These are phyloP conservation scores for Bradypodion pumilum DNA, from an alignment of 2,797 vertebrate species.

Conservation along the genomic window DNA sequence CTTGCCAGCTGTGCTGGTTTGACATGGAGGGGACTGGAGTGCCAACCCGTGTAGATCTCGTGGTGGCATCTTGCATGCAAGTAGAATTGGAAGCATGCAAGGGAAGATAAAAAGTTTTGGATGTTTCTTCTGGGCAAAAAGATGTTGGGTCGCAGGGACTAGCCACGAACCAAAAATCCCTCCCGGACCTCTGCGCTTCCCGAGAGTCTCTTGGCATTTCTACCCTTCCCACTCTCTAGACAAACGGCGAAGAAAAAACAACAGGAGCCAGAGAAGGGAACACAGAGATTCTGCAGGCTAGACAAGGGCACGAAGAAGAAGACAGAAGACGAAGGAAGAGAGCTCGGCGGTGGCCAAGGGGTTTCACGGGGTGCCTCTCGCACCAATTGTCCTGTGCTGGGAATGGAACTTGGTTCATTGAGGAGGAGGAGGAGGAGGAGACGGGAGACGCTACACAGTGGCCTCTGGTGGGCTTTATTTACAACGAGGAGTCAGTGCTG, in stretches of 20 bases:
- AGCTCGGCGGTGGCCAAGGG: conserved; percentile 34
- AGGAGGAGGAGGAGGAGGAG: too few species aligned
- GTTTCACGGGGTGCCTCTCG: conserved; percentile 58
- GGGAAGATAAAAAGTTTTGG: conserved; percentile 1
- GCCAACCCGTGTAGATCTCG: neutral
- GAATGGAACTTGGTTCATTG: conserved; percentile 56
- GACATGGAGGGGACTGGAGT: neutral
- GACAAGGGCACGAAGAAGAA: conserved; percentile 22
- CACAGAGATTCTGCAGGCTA: conserved; percentile 35
- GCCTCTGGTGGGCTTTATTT: conserved; percentile 80
- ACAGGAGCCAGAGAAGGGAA: neutral
- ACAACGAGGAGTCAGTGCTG: conserved; percentile 73
- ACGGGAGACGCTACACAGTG: conserved; percentile 78
- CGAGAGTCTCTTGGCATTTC: neutral
- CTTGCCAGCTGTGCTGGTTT: neutral
- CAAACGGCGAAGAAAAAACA: conserved; percentile 35
- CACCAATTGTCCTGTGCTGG: conserved; percentile 63
- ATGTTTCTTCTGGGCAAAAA: neutral
- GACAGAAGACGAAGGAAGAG: too few species aligned
- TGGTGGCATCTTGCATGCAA: fast-evolving
- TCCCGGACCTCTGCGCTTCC: conserved; percentile 17
- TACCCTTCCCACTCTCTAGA: neutral
- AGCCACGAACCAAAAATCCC: conserved; percentile 7
- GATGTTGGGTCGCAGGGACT: conserved; percentile 21
- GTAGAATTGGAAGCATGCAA: neutral